Conservation (phyloP, 2,888 invertebrate genomes). For the Melieria crassipennis region DNA sequence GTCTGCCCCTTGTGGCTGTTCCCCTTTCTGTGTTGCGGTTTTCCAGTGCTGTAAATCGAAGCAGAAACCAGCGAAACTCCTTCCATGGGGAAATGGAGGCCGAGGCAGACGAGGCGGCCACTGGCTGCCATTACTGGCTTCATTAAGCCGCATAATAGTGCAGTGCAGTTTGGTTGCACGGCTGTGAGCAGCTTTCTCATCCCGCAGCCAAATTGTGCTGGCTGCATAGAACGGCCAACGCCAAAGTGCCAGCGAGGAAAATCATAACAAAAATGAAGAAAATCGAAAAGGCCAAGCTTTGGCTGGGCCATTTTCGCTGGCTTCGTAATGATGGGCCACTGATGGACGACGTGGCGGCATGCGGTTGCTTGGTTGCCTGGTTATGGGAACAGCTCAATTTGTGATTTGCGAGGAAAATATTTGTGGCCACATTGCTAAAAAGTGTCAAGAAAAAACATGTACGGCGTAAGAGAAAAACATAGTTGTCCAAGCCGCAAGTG, state of each 20-base stretch:
- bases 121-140: constrained; percentile 52
- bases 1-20: neutral
- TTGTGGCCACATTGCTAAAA: too few relatives aligned
- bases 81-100: constrained; percentile 45
- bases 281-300: too few relatives aligned
- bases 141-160: constrained; percentile 55
- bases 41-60: constrained; percentile 27
- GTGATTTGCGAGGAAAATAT: too few relatives aligned
- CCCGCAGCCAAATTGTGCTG: constrained; percentile 13
- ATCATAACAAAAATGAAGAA: too few relatives aligned
- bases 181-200: constrained; percentile 37
- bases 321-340: too few relatives aligned
- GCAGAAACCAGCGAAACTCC: constrained; percentile 42
- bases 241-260: too few relatives aligned
- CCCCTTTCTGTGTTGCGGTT: constrained; percentile 25
- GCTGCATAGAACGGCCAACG: neutral
- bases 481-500: too few relatives aligned
- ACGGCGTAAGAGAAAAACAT: too few relatives aligned
- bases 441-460: too few relatives aligned
- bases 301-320: too few relatives aligned
- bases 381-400: constrained; percentile 4
- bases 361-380: neutral
- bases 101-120: constrained; percentile 18
- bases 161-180: neutral
- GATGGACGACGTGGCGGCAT: too few relatives aligned